Base-by-base conservation (phyloP, 1,140 invertebrate genomes). In the Drosophila tropicalis region DNA sequence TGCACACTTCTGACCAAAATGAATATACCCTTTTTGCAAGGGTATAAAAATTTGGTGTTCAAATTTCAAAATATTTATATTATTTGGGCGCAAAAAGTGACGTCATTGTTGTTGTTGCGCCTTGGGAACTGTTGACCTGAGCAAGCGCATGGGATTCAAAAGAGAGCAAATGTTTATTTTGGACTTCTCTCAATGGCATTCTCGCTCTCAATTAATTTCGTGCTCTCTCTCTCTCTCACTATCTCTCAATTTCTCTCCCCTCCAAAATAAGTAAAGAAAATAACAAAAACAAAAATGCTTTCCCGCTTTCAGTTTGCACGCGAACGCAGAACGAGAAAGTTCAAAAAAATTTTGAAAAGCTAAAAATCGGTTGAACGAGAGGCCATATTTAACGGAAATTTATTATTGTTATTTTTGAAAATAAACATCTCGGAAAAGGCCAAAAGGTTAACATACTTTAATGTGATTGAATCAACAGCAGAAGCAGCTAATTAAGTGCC, bases 381-480 rank as follows among this genome's bases (percentile, higher is more conserved):
- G 36, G 63, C 32, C 65, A 34, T 57, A 19, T 22, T 54, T 55
- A 64, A 47, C 51, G 62, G 60, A 47, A 71, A 80, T 77, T 71
- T 71, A 67, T 65, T 69, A 51, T 68, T 72, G 70, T 63, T 70
- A 41, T 74, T 71, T 57, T 60, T 17, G 36, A 58, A 79, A 68
- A 67, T 69, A 70, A 71, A 61, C 64, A 70, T 57, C 12, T 68
- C 32, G 29, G 40, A 56, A n/a, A n/a, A 77, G 83, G 79, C 77
- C 83, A 83, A 89, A 64, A 87, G 83, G 84, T 87, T 72, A 86
- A 73, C 47, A 76, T 67, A 86, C 67, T 72, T 70, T 69, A 17
- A 67, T 68, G 63, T 56, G 44, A 29, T 40, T 36, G 56, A 41
- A 39, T 55, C 10, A 39, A 19, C 39, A 57, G 51, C 12, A 32